These are phyloP conservation scores for Morelia viridis DNA, from an alignment of 2,797 vertebrate genomes.

Conservation along the genomic window DNA sequence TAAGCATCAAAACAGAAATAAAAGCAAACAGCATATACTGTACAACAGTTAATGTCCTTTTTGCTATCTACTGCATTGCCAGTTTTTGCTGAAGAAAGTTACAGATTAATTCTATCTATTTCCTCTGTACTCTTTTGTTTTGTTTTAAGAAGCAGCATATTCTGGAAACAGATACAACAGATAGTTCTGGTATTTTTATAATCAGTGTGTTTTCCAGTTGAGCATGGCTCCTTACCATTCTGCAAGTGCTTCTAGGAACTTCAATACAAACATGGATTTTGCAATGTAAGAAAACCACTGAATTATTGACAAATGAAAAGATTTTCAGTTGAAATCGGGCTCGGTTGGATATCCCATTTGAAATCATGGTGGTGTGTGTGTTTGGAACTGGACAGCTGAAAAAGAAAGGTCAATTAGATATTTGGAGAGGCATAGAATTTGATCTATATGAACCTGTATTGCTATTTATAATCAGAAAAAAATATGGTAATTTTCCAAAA, in stretches of 20 bases:
- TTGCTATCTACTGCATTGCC: background rate
- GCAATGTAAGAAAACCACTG: slow-evolving; percentile 88
- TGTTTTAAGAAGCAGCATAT: background rate
- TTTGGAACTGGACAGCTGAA: slow-evolving; percentile 82
- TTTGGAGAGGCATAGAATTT: background rate
- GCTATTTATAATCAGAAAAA: background rate
- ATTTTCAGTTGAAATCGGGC: slow-evolving; percentile 84
- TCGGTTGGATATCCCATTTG: slow-evolving; percentile 83
- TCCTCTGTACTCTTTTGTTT: background rate
- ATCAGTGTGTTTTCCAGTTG: background rate
- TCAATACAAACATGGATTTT: slow-evolving; percentile 83
- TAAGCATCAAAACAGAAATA: background rate
- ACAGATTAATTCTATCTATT: background rate
- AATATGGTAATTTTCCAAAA: background rate
- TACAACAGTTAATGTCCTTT: background rate
- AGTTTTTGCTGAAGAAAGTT: background rate
- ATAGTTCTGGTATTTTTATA: background rate
- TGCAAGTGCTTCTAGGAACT: slow-evolving; percentile 72
- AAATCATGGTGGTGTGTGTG: slow-evolving; percentile 74
- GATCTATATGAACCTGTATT: background rate
- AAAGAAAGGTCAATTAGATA: slow-evolving; percentile 23
- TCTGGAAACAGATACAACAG: slow-evolving; percentile 4
- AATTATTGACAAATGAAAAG: slow-evolving; percentile 81
- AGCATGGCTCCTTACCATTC: slow-evolving; percentile 73
- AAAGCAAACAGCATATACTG: background rate